These are phyloP conservation scores for Porites divaricata DNA, from an alignment of 92 coral and sea anemone genomes.

Conservation along the genomic window DNA sequence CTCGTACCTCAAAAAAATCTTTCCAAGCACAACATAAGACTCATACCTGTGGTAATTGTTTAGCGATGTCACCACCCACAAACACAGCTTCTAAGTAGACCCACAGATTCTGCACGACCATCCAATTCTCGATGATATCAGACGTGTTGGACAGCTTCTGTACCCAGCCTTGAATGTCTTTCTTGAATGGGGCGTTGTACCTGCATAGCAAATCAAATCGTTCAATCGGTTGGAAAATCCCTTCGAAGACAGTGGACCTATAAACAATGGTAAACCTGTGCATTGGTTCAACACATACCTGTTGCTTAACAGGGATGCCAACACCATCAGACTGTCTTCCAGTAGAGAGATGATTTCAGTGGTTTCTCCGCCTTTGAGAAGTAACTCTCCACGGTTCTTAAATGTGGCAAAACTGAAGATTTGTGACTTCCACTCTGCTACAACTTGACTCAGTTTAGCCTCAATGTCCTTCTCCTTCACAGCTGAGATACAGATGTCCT, in stretches of 20 bases:
- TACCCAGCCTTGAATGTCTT: slow-evolving; percentile 87
- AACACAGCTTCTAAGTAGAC: slow-evolving; percentile 92
- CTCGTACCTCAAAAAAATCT: neutral
- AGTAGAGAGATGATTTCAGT: slow-evolving; percentile 87
- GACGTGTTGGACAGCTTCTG: slow-evolving; percentile 94
- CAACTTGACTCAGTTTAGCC: slow-evolving; percentile 86
- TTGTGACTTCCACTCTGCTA: slow-evolving; percentile 92
- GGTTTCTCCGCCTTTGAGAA: slow-evolving; percentile 86
- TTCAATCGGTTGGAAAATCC: too few species aligned
- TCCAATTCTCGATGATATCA: slow-evolving; percentile 94
- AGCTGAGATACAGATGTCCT: slow-evolving; percentile 95
- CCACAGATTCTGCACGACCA: slow-evolving; percentile 93
- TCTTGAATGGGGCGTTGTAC: slow-evolving; percentile 93
- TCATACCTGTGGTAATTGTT: slow-evolving; percentile 85
- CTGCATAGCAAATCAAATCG: slow-evolving; percentile 24
- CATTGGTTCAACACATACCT: slow-evolving; percentile 39
- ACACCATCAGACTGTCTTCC: slow-evolving; percentile 91
- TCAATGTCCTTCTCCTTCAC: slow-evolving; percentile 96
- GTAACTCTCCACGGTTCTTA: slow-evolving; percentile 88
- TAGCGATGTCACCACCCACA: slow-evolving; percentile 96
- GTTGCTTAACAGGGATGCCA: slow-evolving; percentile 86
- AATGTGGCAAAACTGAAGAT: slow-evolving; percentile 70
- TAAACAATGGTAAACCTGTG: neutral
- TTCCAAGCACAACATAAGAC: neutral
- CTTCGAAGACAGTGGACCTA: neutral